Evolutionary conservation across 2,797 vertebrate species (phyloP).

Genomic region (Eospalax fontanierii): DNA sequence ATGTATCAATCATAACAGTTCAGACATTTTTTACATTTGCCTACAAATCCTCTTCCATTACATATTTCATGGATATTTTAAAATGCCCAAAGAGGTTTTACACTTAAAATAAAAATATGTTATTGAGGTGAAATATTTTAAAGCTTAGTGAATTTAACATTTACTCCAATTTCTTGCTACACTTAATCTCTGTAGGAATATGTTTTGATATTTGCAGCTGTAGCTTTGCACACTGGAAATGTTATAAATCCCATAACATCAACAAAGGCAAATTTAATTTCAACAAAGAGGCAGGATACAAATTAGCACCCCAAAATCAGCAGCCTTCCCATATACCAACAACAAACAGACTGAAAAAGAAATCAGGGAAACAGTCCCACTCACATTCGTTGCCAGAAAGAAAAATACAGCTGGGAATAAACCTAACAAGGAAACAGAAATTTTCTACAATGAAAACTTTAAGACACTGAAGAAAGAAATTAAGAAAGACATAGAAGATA

Average conservation of each 20-base stretch:
- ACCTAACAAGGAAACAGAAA: too few species aligned
- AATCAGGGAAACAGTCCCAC: too few species aligned
- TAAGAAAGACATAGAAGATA: too few species aligned
- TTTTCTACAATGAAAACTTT: too few species aligned
- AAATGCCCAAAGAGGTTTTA: background rate
- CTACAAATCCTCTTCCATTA: background rate
- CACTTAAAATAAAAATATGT: slow-evolving; percentile 51
- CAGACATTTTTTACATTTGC: background rate
- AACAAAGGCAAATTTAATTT: background rate
- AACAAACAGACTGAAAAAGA: too few species aligned
- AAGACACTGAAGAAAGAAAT: too few species aligned
- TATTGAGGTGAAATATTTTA: slow-evolving; percentile 31
- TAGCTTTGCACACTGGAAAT: background rate
- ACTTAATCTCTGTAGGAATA: slow-evolving; percentile 3
- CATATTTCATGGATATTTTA: background rate
- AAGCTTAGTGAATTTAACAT: background rate
- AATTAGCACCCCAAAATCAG: too few species aligned
- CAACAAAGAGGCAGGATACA: background rate
- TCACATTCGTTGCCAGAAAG: too few species aligned
- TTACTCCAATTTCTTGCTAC: background rate
- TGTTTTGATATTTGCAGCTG: background rate
- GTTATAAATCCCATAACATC: background rate
- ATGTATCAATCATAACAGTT: background rate
- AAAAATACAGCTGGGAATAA: too few species aligned
- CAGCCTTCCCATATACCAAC: too few species aligned